Evolutionary conservation across 2,888 invertebrate genomes (phyloP).

Genomic region (Drosophila fungiperda): DNA sequence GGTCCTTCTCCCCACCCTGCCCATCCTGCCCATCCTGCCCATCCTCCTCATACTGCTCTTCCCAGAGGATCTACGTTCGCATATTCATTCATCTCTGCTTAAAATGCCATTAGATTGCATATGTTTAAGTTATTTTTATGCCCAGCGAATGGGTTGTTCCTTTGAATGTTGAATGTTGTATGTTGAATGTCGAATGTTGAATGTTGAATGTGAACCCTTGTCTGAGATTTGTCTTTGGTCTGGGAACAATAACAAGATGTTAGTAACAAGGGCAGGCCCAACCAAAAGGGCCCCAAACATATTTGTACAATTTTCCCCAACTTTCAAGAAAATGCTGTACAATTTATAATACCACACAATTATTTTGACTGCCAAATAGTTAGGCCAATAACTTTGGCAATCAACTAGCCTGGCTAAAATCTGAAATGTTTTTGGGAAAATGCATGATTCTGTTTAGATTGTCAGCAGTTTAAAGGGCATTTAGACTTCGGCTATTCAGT

Average conservation of each 20-base stretch:
- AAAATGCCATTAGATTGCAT: slow-evolving; percentile 72
- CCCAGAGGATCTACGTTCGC: slow-evolving; percentile 31
- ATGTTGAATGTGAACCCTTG: slow-evolving; percentile 3
- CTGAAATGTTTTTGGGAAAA: neutral
- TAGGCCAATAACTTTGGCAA: neutral
- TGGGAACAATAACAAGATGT: neutral
- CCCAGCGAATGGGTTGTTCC: slow-evolving; percentile 8
- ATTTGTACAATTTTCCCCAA: neutral
- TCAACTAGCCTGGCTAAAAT: neutral
- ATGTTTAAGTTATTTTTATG: slow-evolving; percentile 55
- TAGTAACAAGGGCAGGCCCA: neutral
- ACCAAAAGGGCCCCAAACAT: neutral
- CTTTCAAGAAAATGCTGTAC: neutral
- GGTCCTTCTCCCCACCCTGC: neutral
- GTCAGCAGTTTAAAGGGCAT: neutral
- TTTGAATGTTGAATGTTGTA: neutral
- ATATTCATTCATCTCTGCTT: slow-evolving; percentile 65
- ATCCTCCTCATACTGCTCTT: too few relatives aligned
- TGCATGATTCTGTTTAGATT: neutral
- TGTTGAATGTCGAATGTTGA: neutral
- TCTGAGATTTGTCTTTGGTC: slow-evolving; percentile 32
- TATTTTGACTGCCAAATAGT: neutral
- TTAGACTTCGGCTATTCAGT: neutral
- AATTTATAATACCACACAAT: neutral
- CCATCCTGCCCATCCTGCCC: too few relatives aligned